These are phyloP conservation scores for Clivina fossor DNA, from an alignment of 2,888 invertebrate species.

Conservation along the genomic window DNA sequence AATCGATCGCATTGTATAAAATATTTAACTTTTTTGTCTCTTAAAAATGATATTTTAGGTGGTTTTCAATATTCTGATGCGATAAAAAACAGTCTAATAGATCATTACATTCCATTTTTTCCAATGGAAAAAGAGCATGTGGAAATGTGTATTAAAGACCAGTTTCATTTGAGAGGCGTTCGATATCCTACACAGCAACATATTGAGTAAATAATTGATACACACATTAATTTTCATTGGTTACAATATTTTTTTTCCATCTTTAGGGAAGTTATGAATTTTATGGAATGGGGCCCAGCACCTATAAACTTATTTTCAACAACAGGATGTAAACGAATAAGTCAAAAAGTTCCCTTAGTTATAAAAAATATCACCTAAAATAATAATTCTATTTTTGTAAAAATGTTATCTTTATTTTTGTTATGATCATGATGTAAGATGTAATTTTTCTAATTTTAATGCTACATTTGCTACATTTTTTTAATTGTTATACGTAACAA, in stretches of 20 bases:
- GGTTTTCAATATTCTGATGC: conserved; percentile 82
- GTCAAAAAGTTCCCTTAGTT: conserved; percentile 67
- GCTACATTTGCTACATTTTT: too few species aligned
- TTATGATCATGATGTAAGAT: too few species aligned
- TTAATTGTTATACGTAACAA: too few species aligned
- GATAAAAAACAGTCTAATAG: conserved; percentile 84
- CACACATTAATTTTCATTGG: background rate
- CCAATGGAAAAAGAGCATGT: conserved; percentile 88
- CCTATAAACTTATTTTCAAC: conserved; percentile 76
- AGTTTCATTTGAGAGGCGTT: conserved; percentile 55
- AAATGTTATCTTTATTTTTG: too few species aligned
- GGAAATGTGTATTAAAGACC: conserved; percentile 70
- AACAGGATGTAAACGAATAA: conserved; percentile 88
- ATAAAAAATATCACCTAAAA: too few species aligned
- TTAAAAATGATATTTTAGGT: too few species aligned
- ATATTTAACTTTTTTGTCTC: too few species aligned
- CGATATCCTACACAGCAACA: conserved; percentile 42
- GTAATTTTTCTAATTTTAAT: too few species aligned
- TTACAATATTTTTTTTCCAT: too few species aligned
- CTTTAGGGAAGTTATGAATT: conserved; percentile 67
- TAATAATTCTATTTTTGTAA: conserved; percentile 1
- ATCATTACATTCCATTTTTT: conserved; percentile 92
- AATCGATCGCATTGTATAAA: too few species aligned
- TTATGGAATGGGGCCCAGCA: conserved; percentile 71
- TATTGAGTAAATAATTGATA: conserved; percentile 45